These are phyloP conservation scores for Acropora yongei DNA, from an alignment of 64 coral and sea anemone species.

Conservation along the genomic window DNA sequence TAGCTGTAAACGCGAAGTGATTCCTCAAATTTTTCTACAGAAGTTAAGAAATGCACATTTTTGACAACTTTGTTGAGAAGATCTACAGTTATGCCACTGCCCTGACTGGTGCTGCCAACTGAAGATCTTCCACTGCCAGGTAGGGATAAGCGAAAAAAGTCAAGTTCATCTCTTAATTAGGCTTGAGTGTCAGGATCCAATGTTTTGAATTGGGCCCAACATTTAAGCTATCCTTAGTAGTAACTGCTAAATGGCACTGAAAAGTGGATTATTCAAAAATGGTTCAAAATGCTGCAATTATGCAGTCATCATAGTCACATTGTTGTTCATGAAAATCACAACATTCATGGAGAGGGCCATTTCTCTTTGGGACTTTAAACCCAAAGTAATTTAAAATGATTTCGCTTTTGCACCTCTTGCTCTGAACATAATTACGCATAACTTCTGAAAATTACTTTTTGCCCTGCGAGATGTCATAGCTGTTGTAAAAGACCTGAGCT, in stretches of 20 bases:
- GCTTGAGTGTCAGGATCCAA: not conserved
- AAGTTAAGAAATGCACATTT: constrained; percentile 12
- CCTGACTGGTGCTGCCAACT: constrained; percentile 39
- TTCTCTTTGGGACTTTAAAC: not conserved
- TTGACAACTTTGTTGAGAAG: constrained; percentile 48
- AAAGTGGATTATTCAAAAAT: not conserved
- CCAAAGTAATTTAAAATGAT: not conserved
- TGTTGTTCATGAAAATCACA: not conserved
- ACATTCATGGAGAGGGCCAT: not conserved
- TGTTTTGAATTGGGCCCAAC: not conserved
- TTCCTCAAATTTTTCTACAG: constrained; percentile 47
- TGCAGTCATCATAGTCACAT: not conserved
- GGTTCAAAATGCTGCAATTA: not conserved
- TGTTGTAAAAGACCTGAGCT: not conserved
- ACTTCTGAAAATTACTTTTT: not conserved
- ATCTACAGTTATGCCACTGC: constrained; percentile 47
- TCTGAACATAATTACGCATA: not conserved
- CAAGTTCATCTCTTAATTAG: constrained; percentile 18
- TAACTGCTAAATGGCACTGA: not conserved
- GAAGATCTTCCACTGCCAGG: constrained; percentile 48
- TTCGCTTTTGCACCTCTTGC: not conserved
- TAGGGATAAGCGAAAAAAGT: not conserved
- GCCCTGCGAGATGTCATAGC: not conserved
- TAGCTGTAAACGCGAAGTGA: constrained; percentile 57
- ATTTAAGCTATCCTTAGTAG: not conserved